Percentiles rank a stretch among this genome's conserved stretches.
These are phyloP conservation scores for Eretmocerus hayati DNA, from an alignment of 2,888 invertebrate species.

Conservation along the genomic window DNA sequence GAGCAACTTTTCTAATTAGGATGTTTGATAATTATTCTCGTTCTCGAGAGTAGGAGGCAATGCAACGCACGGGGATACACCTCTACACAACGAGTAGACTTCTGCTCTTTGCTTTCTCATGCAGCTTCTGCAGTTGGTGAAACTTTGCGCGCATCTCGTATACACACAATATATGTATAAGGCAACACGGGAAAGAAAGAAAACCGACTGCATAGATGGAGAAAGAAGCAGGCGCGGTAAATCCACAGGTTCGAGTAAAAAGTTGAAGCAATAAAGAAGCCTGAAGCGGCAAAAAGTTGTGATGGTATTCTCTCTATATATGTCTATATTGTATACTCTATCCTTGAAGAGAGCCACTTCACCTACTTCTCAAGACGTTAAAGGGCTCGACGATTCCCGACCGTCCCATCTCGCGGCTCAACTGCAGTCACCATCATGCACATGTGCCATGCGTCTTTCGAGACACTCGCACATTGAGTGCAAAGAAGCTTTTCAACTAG, in stretches of 20 bases:
- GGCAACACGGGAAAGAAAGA: neutral
- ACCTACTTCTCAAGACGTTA: slow-evolving; percentile 9
- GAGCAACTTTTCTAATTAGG: slow-evolving; percentile 16
- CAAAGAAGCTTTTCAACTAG: too few relatives aligned
- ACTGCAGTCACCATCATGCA: too few relatives aligned
- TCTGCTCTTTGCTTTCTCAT: too few relatives aligned
- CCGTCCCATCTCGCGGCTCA: neutral
- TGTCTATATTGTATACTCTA: too few relatives aligned
- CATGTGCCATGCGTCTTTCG: too few relatives aligned
- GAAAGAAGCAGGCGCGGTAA: neutral
- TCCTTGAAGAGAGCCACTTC: slow-evolving; percentile 3
- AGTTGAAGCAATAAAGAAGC: neutral
- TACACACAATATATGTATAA: too few relatives aligned
- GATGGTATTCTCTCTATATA: too few relatives aligned
- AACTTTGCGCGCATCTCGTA: too few relatives aligned
- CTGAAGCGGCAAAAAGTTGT: neutral
- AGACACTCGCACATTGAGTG: too few relatives aligned
- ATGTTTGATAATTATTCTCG: slow-evolving; percentile 13
- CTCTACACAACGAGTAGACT: too few relatives aligned
- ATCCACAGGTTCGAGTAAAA: slow-evolving; percentile 6
- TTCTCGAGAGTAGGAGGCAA: neutral
- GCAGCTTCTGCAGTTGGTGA: too few relatives aligned
- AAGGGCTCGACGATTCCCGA: neutral
- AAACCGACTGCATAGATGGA: neutral
- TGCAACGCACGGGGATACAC: neutral